phyloP scores from a whole-genome alignment of 2,888 invertebrate species.

The Drosophila nigricruria region DNA sequence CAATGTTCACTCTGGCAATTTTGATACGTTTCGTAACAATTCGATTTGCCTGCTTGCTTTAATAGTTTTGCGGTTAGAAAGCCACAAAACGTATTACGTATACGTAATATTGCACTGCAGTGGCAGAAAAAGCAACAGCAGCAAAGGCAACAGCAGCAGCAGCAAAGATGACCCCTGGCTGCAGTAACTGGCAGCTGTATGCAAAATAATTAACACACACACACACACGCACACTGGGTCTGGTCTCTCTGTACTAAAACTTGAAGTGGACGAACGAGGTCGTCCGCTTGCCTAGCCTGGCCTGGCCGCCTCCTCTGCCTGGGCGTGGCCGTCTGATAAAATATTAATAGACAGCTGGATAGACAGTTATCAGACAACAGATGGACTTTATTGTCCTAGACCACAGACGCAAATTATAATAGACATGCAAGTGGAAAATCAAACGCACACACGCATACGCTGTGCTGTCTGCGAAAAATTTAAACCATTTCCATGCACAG shows the following conservation, averaged over 20 bases:
- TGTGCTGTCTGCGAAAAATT: conserved; percentile 35
- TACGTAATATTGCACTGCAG: conserved; percentile 75
- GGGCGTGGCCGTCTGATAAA: conserved; percentile 79
- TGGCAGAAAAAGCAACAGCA: conserved; percentile 53
- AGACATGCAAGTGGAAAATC: conserved; percentile 74
- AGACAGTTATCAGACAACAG: conserved; percentile 84
- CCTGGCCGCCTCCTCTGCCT: conserved; percentile 12
- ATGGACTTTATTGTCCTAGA: conserved; percentile 83
- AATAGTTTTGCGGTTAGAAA: conserved; percentile 78
- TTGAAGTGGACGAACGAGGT: conserved; percentile 57
- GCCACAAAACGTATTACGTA: conserved; percentile 78
- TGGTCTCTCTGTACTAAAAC: conserved; percentile 28
- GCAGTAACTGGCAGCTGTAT: conserved; percentile 55
- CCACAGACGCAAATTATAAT: conserved; percentile 81
- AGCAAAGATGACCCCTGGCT: conserved; percentile 21
- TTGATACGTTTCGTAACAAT: conserved; percentile 66
- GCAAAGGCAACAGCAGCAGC: conserved; percentile 8
- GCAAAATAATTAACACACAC: conserved; percentile 79
- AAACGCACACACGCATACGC: conserved; percentile 52
- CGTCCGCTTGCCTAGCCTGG: conserved; percentile 9
- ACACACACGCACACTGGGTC: conserved; percentile 7
- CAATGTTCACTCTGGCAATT: conserved; percentile 52
- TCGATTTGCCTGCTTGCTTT: conserved; percentile 80
- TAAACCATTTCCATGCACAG: conserved; percentile 29
- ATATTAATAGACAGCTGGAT: conserved; percentile 84